Percentiles rank a stretch among this genome's conserved stretches.
These are phyloP conservation scores for Eristalinus sepulchralis DNA, from an alignment of 2,888 invertebrate species.

Conservation along the genomic window DNA sequence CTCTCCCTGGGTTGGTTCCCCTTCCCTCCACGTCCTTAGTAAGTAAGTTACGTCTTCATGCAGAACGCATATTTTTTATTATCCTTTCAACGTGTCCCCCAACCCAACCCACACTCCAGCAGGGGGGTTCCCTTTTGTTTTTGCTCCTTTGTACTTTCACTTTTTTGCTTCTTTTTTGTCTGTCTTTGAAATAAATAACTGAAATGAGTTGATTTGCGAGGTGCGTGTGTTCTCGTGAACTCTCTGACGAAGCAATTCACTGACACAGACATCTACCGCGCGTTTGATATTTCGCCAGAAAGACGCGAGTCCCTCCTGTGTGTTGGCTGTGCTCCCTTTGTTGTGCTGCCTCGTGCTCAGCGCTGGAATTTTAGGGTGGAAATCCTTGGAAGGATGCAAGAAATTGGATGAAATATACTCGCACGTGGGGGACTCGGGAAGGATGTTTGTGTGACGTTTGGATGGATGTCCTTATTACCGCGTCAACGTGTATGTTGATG, in stretches of 20 bases:
- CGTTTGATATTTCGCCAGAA: not conserved
- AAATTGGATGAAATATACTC: not conserved
- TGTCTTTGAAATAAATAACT: slow-evolving; percentile 19
- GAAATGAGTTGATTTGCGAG: slow-evolving; percentile 52
- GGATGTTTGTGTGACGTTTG: not conserved
- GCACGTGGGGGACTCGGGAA: not conserved
- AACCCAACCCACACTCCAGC: not conserved
- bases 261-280: not conserved
- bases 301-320: not conserved
- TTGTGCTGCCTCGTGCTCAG: not conserved
- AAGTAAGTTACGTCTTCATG: slow-evolving; percentile 18
- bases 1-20: not conserved
- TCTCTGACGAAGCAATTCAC: slow-evolving; percentile 41
- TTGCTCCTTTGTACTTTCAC: slow-evolving; percentile 18
- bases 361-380: not conserved
- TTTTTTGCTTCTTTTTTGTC: slow-evolving; percentile 1
- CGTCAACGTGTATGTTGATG: not conserved
- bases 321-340: not conserved
- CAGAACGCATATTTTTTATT: slow-evolving; percentile 21
- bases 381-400: not conserved
- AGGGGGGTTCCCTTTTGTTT: not conserved
- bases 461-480: not conserved
- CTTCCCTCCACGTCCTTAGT: not conserved
- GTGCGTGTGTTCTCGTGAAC: slow-evolving; percentile 17
- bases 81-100: not conserved